Percentiles rank a stretch among this genome's conserved stretches.
Evolutionary conservation across 2,113 vertebrate genomes (phyloP).

Genomic region (Empidonax traillii): DNA sequence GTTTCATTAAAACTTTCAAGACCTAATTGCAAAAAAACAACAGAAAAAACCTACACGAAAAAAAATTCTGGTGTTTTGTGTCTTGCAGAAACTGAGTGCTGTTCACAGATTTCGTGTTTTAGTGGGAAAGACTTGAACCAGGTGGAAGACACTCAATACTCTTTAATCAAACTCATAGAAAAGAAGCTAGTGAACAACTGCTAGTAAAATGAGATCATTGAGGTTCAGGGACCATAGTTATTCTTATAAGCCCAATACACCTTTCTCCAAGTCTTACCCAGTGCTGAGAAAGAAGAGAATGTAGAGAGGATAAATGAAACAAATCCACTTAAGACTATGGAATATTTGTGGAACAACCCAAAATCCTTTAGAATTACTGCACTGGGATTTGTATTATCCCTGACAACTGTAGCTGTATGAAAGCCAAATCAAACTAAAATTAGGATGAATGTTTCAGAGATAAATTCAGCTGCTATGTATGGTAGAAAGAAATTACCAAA

Average conservation of each 20-base stretch:
- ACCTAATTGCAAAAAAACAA: not conserved
- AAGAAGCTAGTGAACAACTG: not conserved
- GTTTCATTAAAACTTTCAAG: not conserved
- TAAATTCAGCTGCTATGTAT: not conserved
- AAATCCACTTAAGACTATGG: conserved; percentile 9
- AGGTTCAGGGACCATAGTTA: not conserved
- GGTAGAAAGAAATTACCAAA: not conserved
- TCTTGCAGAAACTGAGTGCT: not conserved
- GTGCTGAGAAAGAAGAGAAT: not conserved
- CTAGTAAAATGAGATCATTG: not conserved
- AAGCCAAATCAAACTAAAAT: conserved; percentile 49
- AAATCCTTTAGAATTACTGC: not conserved
- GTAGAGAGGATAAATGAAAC: conserved; percentile 1
- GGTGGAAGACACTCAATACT: not conserved
- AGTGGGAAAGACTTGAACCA: not conserved
- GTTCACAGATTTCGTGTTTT: not conserved
- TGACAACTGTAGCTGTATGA: conserved; percentile 5
- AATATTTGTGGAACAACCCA: not conserved
- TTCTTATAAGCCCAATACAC: not conserved
- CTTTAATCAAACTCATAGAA: not conserved
- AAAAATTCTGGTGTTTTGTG: not conserved
- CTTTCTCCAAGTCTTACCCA: not conserved
- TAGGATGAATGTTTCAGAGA: not conserved
- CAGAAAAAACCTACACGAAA: not conserved
- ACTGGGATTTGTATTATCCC: not conserved